Percentiles rank a stretch among this genome's conserved stretches.
phyloP scores from a whole-genome alignment of 1,140 invertebrate species.

The Dinothrombium tinctorium region DNA sequence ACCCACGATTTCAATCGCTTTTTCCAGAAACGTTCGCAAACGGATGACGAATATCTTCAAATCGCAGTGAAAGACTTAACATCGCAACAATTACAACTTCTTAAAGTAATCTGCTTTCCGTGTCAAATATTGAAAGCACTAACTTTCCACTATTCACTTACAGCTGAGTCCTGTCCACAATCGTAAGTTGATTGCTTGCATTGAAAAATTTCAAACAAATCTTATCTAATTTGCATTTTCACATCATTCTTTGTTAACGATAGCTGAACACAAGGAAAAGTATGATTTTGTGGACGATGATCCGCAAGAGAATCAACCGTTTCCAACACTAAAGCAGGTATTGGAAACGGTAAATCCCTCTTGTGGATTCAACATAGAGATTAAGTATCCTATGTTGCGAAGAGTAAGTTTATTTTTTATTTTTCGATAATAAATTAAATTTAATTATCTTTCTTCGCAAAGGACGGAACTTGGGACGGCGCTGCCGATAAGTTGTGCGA shows the following conservation, averaged over 20 bases:
- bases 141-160: too few species aligned
- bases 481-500: constrained; percentile 43
- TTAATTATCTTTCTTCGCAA: too few species aligned
- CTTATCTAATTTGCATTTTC: not conserved
- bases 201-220: too few species aligned
- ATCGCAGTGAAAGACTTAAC: constrained; percentile 59
- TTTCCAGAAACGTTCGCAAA: too few species aligned
- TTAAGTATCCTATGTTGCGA: constrained; percentile 80
- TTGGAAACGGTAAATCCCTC: constrained; percentile 45
- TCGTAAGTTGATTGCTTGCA: too few species aligned
- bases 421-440: too few species aligned
- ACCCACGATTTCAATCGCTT: too few species aligned
- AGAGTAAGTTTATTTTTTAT: too few species aligned
- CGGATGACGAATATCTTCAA: not conserved
- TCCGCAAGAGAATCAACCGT: constrained; percentile 56
- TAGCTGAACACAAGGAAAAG: not conserved
- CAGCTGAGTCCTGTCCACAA: not conserved
- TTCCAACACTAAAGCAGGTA: constrained; percentile 57
- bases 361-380: constrained; percentile 81
- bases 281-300: constrained; percentile 19
- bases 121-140: too few species aligned
- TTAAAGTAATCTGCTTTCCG: too few species aligned
- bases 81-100: constrained; percentile 55
- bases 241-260: not conserved
- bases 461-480: constrained; percentile 3